Evolutionary conservation across 2,113 vertebrate genomes (phyloP).

Genomic region (Tetraodon nigroviridis): DNA sequence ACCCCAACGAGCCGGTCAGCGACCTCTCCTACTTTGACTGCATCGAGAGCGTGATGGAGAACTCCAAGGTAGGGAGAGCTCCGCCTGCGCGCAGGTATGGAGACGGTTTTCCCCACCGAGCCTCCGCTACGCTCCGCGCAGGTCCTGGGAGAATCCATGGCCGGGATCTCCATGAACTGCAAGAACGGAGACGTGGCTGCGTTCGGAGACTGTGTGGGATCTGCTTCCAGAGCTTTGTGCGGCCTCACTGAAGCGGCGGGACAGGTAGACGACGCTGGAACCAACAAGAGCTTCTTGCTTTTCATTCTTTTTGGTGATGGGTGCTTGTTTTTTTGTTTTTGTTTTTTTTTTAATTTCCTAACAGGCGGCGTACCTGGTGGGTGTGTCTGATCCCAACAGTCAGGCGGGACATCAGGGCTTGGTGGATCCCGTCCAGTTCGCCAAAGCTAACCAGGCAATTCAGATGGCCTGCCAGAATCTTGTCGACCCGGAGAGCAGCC

Average conservation of each 20-base stretch:
- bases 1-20: conserved; percentile 91
- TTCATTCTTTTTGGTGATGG: not conserved
- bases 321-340: not conserved
- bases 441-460: conserved; percentile 96
- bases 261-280: conserved; percentile 71
- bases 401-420: conserved; percentile 95
- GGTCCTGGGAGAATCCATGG: conserved; percentile 98
- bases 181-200: conserved; percentile 88
- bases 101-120: not conserved
- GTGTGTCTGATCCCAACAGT: conserved; percentile 96
- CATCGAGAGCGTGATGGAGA: conserved; percentile 98
- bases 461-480: conserved; percentile 98
- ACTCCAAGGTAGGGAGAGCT: conserved; percentile 87
- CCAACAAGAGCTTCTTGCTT: not conserved
- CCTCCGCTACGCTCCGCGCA: conserved; percentile 46
- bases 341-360: not conserved
- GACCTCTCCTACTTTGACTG: conserved; percentile 99
- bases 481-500: conserved; percentile 92
- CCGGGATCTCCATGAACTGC: conserved; percentile 96
- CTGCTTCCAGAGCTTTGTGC: conserved; percentile 95
- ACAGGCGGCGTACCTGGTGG: conserved; percentile 93
- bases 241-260: conserved; percentile 95
- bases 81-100: not conserved
- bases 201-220: conserved; percentile 90
- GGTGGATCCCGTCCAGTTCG: conserved; percentile 97